Base-by-base conservation (phyloP, 2,888 invertebrate genomes). In the Polydrusus tereticollis region DNA sequence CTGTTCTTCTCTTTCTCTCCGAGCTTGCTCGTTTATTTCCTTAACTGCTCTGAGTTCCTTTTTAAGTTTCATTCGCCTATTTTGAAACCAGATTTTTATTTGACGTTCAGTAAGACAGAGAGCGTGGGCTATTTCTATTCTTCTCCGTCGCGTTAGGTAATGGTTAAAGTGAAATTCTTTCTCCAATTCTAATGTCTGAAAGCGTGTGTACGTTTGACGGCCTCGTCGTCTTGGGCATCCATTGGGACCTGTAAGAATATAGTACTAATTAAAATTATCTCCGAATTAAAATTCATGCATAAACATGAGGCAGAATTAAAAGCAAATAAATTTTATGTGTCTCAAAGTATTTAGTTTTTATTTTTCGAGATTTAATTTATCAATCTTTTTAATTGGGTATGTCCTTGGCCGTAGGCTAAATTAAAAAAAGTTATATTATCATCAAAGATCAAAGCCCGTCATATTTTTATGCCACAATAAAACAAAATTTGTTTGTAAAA, bases 161-260 rank as follows among this genome's bases (percentile, higher is more conserved):
- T 97, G 97, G 88, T 98, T 98, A 89, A 97, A 97, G 85, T 98
- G 96, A 88, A 98, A 98, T 89, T 98, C 98, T 87, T 98, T 98
- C 87, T 98, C 98, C 87, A 98, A 90, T 86, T 98, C 98, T 87
- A 98, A 89, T 21, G 98, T 98, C 87, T 99, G 98, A 90, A 98
- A 97, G 83, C 98, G 93, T 78, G 98, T 98, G 90, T 98, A 98
- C 16, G 98, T 98, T 88, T 98, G 98, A 80, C 98, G 90, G 74
- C 98, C 98, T 83, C 98, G 91, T 85, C 97, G 92, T 83, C 97
- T 90, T 76, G 97, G 96, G 86, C 96, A 97, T 74, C 96, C 96
- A 85, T 97, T 98, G 69, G 98, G 97, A 86, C 97, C 97, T 96
- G 92, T 80, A 90, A 91, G 84, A 80, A 80, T 59, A 23, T 21